phyloP scores from a whole-genome alignment of 2,113 vertebrate genomes.

The Cebidichthys violaceus region DNA sequence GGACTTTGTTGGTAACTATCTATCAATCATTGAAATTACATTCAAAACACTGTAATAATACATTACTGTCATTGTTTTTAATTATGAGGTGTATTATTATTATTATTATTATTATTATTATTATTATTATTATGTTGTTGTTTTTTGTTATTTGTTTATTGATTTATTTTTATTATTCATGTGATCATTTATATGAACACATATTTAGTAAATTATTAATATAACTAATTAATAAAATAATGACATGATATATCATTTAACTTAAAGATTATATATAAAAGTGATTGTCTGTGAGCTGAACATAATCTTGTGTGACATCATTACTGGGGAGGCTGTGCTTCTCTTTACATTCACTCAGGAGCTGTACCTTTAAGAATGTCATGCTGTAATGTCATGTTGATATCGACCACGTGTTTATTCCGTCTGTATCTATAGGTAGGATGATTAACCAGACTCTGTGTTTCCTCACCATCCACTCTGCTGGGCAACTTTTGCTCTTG shows the following conservation, averaged over 20 bases:
- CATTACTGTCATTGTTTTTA: too few relatives aligned
- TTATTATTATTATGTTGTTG: not conserved
- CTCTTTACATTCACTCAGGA: not conserved
- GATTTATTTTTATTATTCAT: not conserved
- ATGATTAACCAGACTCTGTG: constrained; percentile 74
- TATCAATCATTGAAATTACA: not conserved
- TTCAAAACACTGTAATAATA: not conserved
- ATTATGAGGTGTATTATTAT: too few relatives aligned
- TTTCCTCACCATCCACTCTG: constrained; percentile 84
- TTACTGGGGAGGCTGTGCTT: not conserved
- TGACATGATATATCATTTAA: not conserved
- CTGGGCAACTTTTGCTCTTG: constrained; percentile 80
- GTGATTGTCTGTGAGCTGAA: not conserved
- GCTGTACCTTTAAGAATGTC: not conserved
- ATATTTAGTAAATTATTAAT: too few relatives aligned
- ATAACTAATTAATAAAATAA: too few relatives aligned
- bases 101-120: not conserved
- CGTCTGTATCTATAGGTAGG: constrained; percentile 2
- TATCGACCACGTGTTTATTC: not conserved
- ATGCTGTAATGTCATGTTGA: not conserved
- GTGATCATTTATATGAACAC: not conserved
- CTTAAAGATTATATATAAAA: not conserved
- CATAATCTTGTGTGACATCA: not conserved
- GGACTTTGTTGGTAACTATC: constrained; percentile 65
- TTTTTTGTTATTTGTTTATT: not conserved